phyloP scores from a whole-genome alignment of 2,113 vertebrate species.

The Chrysemys picta region DNA sequence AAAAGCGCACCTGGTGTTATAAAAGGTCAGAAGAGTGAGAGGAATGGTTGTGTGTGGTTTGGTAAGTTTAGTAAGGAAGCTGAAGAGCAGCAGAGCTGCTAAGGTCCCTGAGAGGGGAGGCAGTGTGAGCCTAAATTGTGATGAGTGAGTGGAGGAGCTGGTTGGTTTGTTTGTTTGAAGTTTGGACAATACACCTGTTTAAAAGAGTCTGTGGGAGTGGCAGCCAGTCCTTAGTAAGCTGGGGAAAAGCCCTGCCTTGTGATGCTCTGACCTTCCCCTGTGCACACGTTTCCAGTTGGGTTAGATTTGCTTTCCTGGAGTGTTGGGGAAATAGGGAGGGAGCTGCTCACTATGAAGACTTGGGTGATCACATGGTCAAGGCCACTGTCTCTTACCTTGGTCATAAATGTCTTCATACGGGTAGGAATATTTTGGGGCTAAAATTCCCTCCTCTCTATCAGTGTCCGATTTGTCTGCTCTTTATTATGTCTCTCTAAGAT shows the following conservation, averaged over 20 bases:
- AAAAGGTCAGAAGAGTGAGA: not conserved
- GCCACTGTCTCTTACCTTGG: not conserved
- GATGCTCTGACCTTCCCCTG: not conserved
- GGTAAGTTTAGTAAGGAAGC: not conserved
- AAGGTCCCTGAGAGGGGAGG: not conserved
- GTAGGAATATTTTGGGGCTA: not conserved
- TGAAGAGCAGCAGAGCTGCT: not conserved
- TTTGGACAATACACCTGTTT: not conserved
- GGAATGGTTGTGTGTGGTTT: not conserved
- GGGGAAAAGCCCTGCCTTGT: not conserved
- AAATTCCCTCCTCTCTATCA: not conserved
- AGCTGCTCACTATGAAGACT: not conserved
- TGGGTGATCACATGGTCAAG: not conserved
- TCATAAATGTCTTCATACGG: not conserved
- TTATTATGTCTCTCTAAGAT: not conserved
- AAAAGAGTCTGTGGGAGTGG: not conserved
- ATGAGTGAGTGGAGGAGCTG: not conserved
- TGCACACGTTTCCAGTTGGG: not conserved
- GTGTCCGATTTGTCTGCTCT: not conserved
- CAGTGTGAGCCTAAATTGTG: not conserved
- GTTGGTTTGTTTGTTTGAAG: not conserved
- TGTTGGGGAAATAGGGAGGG: not conserved
- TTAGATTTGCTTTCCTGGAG: not conserved
- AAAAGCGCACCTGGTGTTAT: not conserved
- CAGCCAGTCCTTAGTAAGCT: not conserved